Evolutionary conservation across 2,888 invertebrate species (phyloP).

Genomic region (Erebia ligea): DNA sequence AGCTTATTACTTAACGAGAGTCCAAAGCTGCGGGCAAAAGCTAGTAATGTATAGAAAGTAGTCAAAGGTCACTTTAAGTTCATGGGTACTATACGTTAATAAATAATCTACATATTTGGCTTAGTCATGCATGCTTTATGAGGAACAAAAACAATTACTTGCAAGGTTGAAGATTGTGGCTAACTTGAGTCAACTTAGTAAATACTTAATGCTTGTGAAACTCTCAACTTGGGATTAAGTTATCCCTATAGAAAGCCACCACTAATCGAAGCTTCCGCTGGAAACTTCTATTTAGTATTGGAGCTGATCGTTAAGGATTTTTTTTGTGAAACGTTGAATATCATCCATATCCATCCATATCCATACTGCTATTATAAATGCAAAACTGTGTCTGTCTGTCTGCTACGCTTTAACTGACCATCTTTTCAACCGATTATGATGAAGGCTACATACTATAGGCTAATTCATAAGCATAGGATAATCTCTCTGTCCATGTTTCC

Average conservation of each 20-base stretch:
- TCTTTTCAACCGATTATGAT: no score
- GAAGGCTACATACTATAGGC: no score
- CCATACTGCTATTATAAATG: no score
- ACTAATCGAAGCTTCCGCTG: constrained; percentile 36
- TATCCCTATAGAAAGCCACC: constrained; percentile 40
- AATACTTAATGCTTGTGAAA: constrained; percentile 42
- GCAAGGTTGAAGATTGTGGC: constrained; percentile 45
- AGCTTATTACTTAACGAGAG: no score
- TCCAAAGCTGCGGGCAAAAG: no score
- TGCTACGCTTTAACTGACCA: no score
- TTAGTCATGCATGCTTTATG: constrained; percentile 36
- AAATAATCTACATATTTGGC: constrained; percentile 4
- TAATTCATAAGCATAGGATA: no score
- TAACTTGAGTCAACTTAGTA: constrained; percentile 53
- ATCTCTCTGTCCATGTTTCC: no score
- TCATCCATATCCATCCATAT: no score
- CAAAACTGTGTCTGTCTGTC: no score
- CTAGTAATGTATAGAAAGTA: no score
- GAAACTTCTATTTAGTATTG: constrained; percentile 36
- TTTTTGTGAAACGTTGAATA: not conserved
- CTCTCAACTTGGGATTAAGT: constrained; percentile 41
- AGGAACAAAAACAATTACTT: constrained; percentile 37
- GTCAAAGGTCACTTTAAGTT: not conserved
- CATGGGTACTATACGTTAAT: not conserved
- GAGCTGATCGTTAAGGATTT: constrained; percentile 26